Conservation (phyloP, 2,113 vertebrate genomes). For the Serilophus lunatus region DNA sequence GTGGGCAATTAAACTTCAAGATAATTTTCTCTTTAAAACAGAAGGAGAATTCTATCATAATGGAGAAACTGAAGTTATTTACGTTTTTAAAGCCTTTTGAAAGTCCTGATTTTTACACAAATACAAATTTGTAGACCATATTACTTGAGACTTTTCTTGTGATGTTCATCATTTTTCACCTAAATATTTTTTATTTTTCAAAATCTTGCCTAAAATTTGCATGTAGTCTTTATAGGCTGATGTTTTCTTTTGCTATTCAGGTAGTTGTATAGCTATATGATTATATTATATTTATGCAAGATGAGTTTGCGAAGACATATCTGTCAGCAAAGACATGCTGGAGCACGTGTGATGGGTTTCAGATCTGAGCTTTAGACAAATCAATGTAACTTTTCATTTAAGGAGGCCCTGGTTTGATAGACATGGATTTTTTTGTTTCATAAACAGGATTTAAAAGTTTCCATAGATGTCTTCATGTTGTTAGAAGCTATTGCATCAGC, state of each 20-base stretch:
- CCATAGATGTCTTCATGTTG: neutral
- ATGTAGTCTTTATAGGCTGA: neutral
- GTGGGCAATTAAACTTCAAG: neutral
- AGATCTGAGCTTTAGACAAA: neutral
- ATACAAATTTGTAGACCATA: neutral
- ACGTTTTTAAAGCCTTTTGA: neutral
- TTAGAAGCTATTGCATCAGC: neutral
- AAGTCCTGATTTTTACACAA: neutral
- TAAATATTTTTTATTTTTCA: neutral
- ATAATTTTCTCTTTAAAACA: neutral
- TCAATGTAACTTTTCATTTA: neutral
- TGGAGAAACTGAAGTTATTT: neutral
- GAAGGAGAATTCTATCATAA: neutral
- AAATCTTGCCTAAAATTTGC: neutral
- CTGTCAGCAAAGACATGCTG: neutral
- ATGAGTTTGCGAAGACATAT: neutral
- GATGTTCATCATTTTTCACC: neutral
- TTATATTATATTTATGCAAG: neutral
- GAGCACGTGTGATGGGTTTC: neutral
- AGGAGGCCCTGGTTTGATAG: neutral
- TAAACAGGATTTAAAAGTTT: neutral
- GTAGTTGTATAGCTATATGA: too few species aligned
- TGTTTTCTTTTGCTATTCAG: neutral
- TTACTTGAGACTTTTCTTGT: neutral
- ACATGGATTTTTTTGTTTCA: fast-evolving